Evolutionary conservation across 2,888 invertebrate species (phyloP), one percentile per base, ranked within the genome.

Genomic region (Nemoura dubitans): DNA sequence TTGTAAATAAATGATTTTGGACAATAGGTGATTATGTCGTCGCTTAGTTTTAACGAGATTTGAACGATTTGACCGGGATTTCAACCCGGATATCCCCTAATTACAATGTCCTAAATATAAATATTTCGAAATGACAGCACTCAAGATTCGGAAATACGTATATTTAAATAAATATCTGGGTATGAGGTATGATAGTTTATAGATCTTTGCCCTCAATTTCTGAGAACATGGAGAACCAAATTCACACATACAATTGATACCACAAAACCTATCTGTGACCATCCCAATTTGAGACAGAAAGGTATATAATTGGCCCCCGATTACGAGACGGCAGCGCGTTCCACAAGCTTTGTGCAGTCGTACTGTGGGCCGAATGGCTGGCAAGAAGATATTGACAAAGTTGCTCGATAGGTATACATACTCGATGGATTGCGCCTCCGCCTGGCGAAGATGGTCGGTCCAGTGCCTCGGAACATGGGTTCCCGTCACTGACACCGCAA

Each of bases 401-500:
- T 59, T 28, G n/a, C 76, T 78, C n/a, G 78, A 25, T 27, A 78
- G 76, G 21, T 25, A 76, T 25, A n/a, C n/a, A n/a, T n/a, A 36
- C 26, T 6, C n/a, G 14, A 26, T 76, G 7, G 78, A 78, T 78
- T 78, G 78, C 28, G 26, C 10, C 29, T 82, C 6, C 1, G 21
- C 10, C 5, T 36, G 36, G n/a, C n/a, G n/a, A n/a, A n/a, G 36
- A 36, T 36, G 36, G 36, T 36, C 36, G 83, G 83, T 42, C 83
- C 83, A 83, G 83, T 42, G 83, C 5, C 43, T 42, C n/a, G 42
- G 83, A 42, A 29, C 29, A n/a, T 30, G 36, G 36, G 16, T 7
- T 21, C 36, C 26, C 42, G n/a, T n/a, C 21, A 43, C 25, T 10
- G 25, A 21, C 83, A 83, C 84, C 84, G 76, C 59, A 59, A 28